Evolutionary conservation across 2,797 vertebrate genomes (phyloP), one percentile per base, ranked within the genome.

Genomic region (Alauda arvensis): DNA sequence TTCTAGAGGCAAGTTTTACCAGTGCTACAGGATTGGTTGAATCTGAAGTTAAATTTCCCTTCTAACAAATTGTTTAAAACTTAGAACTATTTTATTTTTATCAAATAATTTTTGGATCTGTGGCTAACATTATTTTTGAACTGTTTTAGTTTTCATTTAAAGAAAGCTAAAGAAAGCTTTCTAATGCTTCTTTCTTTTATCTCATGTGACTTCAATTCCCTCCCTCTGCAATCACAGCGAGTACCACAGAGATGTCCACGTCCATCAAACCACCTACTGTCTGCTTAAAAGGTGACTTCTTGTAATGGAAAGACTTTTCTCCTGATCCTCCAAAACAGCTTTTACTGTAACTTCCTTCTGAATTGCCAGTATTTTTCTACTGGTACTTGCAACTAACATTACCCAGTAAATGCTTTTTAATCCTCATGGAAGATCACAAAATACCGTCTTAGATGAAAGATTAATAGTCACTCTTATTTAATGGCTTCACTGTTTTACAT

Each of bases 171-270:
- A 37, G 5, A 83, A 51, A 43, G 34, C 23, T 61, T 85, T 77
- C 25, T 33, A 61, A n/a, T 37, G 24, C 14, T 75, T 37, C 39
- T 53, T 12, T 75, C n/a, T 68, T 67, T n/a, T 52, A 68, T 21
- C 42, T 51, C 4, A 8, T 3, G 3, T 28, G 15, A 62, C 60
- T 83, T 65, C 46, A 33, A 10, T 14, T 80, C 28, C 20, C 25
- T 29, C 8, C 2, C 19, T 15, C 8, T n/a, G 33, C 16, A 83
- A 26, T 14, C 0, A 0, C 46, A 72, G 31, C 15, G 62, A 60
- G 17, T 37, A 33, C 37, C 42, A 59, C 23, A 34, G 14, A 40
- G 25, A 45, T 26, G 26, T 18, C 26, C 26, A 52, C 40, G 18
- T 75, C 33, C 34, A 23, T 51, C 33, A 72, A 28, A 43, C 40